Percentiles rank a stretch among this genome's conserved stretches.
These are phyloP conservation scores for Platyscapa corneri DNA, from an alignment of 1,140 invertebrate genomes.

Conservation along the genomic window DNA sequence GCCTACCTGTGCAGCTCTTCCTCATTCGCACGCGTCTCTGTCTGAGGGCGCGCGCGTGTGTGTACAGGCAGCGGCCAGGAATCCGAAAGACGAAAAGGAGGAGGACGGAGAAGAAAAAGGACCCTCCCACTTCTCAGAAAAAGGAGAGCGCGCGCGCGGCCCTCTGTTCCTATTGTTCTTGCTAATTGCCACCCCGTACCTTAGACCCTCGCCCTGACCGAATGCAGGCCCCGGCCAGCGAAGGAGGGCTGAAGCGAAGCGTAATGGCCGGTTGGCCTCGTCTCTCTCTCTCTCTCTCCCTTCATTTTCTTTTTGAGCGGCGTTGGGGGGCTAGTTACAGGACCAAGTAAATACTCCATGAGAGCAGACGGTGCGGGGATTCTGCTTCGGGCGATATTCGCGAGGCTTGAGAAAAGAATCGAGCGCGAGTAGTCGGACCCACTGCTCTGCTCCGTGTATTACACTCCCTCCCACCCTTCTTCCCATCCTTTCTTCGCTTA, in stretches of 20 bases:
- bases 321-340: slow-evolving; percentile 56
- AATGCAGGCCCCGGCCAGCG: not conserved
- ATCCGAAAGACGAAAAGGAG: not conserved
- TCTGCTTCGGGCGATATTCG: slow-evolving; percentile 19
- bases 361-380: not conserved
- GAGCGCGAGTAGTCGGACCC: too few relatives aligned
- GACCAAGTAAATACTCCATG: slow-evolving; percentile 59
- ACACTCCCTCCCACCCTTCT: not conserved
- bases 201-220: slow-evolving; percentile 37
- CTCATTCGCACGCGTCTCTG: not conserved
- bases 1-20: slow-evolving; percentile 17
- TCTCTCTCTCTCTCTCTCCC: not conserved
- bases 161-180: slow-evolving; percentile 65
- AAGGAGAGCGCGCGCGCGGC: slow-evolving; percentile 52
- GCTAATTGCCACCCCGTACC: slow-evolving; percentile 66
- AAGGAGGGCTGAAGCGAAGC: not conserved
- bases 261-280: slow-evolving; percentile 56
- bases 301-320: not conserved
- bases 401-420: slow-evolving; percentile 19
- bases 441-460: not conserved
- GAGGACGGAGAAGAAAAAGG: slow-evolving; percentile 36
- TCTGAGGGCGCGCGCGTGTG: not conserved
- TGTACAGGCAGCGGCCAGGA: not conserved
- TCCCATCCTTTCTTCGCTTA: not conserved
- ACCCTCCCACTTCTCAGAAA: slow-evolving; percentile 66